phyloP scores from a whole-genome alignment of 2,797 vertebrate genomes.

The Platyrinchus mystaceus region DNA sequence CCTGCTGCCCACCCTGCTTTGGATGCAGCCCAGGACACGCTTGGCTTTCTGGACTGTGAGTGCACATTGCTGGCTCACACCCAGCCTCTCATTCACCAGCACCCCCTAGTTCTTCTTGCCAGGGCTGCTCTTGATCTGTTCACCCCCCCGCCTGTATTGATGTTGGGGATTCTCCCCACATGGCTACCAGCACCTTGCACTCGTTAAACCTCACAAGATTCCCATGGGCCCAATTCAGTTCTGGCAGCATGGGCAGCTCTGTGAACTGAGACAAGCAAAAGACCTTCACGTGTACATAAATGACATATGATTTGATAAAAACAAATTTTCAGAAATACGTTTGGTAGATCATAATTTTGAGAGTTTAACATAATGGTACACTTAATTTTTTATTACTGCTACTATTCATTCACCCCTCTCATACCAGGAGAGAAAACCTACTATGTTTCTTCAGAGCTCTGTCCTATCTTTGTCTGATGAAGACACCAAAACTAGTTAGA shows the following conservation, averaged over 20 bases:
- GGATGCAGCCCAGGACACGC: not conserved
- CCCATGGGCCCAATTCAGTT: not conserved
- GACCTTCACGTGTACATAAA: not conserved
- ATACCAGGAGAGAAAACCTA: not conserved
- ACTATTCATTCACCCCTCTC: not conserved
- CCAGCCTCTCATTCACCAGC: not conserved
- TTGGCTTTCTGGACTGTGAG: not conserved
- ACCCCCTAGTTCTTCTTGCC: not conserved
- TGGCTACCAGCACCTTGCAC: not conserved
- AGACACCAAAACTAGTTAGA: not conserved
- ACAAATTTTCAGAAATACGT: not conserved
- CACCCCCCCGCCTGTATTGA: not conserved
- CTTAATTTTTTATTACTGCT: not conserved
- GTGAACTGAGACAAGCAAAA: not conserved
- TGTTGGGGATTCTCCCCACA: not conserved
- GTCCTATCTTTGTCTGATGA: not conserved
- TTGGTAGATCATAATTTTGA: not conserved
- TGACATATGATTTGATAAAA: not conserved
- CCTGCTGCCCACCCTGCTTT: not conserved
- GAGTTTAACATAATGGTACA: not conserved
- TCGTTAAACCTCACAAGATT: not conserved
- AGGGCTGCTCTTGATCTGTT: not conserved
- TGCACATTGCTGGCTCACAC: not conserved
- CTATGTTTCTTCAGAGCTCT: not conserved
- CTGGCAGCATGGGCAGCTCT: not conserved